These are phyloP conservation scores for Cairina moschata DNA, from an alignment of 2,113 vertebrate species.

Conservation along the genomic window DNA sequence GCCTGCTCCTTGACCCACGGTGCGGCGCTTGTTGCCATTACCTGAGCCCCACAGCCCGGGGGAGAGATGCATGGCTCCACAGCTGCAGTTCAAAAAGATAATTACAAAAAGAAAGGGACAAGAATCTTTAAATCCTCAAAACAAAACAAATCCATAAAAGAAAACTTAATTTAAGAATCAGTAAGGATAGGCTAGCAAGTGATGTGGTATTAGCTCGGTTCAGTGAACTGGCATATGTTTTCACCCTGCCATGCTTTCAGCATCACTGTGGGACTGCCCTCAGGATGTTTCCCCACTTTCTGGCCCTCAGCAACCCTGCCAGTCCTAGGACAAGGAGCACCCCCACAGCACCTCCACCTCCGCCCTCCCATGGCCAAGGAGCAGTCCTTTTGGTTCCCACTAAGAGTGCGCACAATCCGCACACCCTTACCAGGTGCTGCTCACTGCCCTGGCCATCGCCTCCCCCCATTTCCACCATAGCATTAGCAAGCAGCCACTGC, in stretches of 20 bases:
- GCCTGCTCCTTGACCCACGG: neutral
- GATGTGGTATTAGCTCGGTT: neutral
- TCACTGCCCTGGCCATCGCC: neutral
- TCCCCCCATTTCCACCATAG: rapidly evolving
- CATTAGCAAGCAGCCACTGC: rapidly evolving
- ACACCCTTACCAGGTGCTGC: neutral
- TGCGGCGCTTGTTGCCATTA: neutral
- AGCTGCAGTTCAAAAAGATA: neutral
- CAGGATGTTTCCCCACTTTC: neutral
- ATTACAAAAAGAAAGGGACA: neutral
- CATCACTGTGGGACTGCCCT: neutral
- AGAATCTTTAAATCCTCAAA: neutral
- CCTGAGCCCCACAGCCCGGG: neutral
- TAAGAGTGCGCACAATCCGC: neutral
- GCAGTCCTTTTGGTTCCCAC: neutral
- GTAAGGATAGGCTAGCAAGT: neutral
- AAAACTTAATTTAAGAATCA: neutral
- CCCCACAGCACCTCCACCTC: too few relatives aligned
- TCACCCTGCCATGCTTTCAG: rapidly evolving
- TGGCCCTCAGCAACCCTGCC: neutral
- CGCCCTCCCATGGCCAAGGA: rapidly evolving
- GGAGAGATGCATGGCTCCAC: neutral
- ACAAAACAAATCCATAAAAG: neutral
- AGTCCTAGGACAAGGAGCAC: rapidly evolving
- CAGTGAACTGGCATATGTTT: neutral